Evolutionary conservation across 30 jellyfish, hydroid and myxozoan species (phyloP), one percentile per base, ranked within the genome.

Genomic region (Pelagia noctiluca): DNA sequence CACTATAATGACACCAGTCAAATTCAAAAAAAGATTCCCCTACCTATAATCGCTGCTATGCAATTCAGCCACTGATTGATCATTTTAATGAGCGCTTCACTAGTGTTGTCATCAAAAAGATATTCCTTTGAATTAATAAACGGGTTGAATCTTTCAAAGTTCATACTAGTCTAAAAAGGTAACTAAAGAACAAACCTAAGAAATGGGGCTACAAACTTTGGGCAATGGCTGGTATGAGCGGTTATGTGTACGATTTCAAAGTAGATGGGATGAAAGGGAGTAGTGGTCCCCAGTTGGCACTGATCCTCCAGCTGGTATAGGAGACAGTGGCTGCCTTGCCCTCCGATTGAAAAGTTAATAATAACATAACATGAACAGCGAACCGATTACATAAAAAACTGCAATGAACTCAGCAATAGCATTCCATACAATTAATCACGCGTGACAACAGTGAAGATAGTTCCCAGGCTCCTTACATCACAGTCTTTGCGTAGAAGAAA

Each of bases 131-230:
- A 24, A 71, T 71, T 11, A 70, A 71, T 71, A 73, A 71, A 60
- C 52, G 68, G 68, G 89, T 81, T 18, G 91, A 67, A 24, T 90
- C 91, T 21, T 81, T 81, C 88, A 81, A 81, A 46, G 90, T 53
- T 16, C 68, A 47, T 50, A 63, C n/a, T 81, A 24, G 35, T 25
- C 26, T 67, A 63, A 68, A 81, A 23, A 62, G 80, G 3, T 75
- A 42, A 19, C 82, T 81, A 16, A 82, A 90, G 81, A 82, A 82
- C 49, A 82, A 82, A 50, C 89, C 91, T 80, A 82, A 82, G 70
- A 82, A 82, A 50, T 67, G 64, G 92, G 92, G 89, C 33, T 82
- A 82, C 60, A 82, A 82, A 62, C 77, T 82, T 30, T 67, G 90
- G 93, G 81, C 80, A 11, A 90, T n/a, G 69, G 90, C 63, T 37